Evolutionary conservation across 1,140 invertebrate species (phyloP), one percentile per base, ranked within the genome.

Genomic region (Melitaea cinxia): DNA sequence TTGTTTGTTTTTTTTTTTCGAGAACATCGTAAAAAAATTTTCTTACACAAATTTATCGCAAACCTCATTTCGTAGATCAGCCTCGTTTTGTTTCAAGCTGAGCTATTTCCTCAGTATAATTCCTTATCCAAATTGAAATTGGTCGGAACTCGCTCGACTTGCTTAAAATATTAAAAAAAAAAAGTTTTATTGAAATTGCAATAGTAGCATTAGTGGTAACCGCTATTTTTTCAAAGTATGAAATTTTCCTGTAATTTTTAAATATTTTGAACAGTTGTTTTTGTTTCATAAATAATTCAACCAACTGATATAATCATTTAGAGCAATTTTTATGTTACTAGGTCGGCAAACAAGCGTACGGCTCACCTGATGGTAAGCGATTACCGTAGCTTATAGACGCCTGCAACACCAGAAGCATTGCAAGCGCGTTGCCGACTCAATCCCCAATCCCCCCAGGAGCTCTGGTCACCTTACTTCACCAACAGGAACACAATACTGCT

Each of bases 51-150:
- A 74, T 77, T 71, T 72, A 70, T 80, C 74, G 71, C 71, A 75
- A 45, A 75, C 73, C 54, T 63, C 70, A 47, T 66, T 72, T 66
- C 45, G 67, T 52, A 65, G 68, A 78, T 78, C 77, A 77, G 72
- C 59, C 75, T 70, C 71, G 75, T 76, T 81, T 81, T 84, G 75
- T 80, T 78, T 68, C 65, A 59, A 54, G 56, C 39, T 45, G 19
- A 45, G 39, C 39, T 12, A 19, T 45, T 67, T 56, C 67, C 54
- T 47, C 68, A 73, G 73, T 75, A 75, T 78, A 72, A 74, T 77
- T 79, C 69, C 66, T 71, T 68, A 73, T 75, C 70, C 70, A 75
- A 79, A 77, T 77, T 77, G 77, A 75, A 79, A 77, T 77, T 61
- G 75, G 70, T 72, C 50, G 70, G 61, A 64, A 72, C 9, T 47